Evolutionary conservation across 2,888 invertebrate species (phyloP).

Genomic region (Congeria kusceri): DNA sequence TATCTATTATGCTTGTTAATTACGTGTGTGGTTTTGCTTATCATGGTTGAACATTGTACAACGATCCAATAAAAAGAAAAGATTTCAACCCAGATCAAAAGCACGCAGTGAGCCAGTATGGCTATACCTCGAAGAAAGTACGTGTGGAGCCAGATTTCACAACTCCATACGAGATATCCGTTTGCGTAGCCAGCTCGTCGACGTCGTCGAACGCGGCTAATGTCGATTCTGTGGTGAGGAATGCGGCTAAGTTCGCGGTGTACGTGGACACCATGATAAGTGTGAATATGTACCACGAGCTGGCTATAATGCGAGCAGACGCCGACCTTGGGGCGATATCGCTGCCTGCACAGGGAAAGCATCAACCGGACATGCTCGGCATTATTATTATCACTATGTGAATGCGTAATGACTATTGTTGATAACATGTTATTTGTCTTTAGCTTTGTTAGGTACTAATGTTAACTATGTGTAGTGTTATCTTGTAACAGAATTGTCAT

Average conservation of each 20-base stretch:
- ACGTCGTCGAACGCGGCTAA: conserved; percentile 97
- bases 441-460: too few relatives aligned
- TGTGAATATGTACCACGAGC: conserved; percentile 99
- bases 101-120: neutral
- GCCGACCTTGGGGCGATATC: conserved; percentile 45
- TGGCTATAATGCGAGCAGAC: conserved; percentile 96
- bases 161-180: conserved; percentile 97
- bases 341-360: conserved; percentile 31
- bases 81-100: too few relatives aligned
- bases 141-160: conserved; percentile 97
- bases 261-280: conserved; percentile 99
- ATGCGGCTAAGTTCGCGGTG: conserved; percentile 98
- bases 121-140: conserved; percentile 93
- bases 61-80: too few relatives aligned
- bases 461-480: too few relatives aligned
- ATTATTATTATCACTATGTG: neutral
- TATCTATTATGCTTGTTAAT: too few relatives aligned
- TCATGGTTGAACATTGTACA: too few relatives aligned
- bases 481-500: too few relatives aligned
- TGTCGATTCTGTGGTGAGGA: conserved; percentile 98
- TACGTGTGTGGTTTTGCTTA: too few relatives aligned
- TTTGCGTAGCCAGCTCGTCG: conserved; percentile 97
- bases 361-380: neutral
- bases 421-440: too few relatives aligned
- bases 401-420: too few relatives aligned